These are phyloP conservation scores for Syrmaticus mikado DNA, from an alignment of 2,113 vertebrate genomes.

Conservation along the genomic window DNA sequence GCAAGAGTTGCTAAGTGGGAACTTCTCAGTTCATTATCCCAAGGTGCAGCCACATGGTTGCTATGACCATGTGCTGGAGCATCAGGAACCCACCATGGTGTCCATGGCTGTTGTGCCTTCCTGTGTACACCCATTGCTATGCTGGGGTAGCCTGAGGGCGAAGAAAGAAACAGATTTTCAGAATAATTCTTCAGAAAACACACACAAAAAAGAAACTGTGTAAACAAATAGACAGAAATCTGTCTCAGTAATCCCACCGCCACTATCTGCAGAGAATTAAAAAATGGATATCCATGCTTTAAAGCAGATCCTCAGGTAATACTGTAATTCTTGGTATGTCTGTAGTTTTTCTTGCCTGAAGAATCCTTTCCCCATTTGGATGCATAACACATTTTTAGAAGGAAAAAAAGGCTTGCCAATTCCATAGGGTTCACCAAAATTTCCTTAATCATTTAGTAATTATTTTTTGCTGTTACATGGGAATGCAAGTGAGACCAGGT, in stretches of 20 bases:
- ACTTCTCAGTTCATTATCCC: no score
- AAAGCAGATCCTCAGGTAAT: rapidly evolving
- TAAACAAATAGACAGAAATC: not conserved
- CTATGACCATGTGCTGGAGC: not conserved
- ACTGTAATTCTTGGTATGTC: rapidly evolving
- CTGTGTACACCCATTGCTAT: not conserved
- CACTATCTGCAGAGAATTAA: rapidly evolving
- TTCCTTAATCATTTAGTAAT: not conserved
- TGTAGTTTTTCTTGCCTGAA: not conserved
- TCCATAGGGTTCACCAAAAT: not conserved
- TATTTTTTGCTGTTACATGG: not conserved
- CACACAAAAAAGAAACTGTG: not conserved
- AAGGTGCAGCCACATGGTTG: no score
- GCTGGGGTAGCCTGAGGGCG: not conserved
- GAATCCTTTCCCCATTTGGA: not conserved
- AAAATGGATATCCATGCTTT: rapidly evolving
- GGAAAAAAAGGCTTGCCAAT: not conserved
- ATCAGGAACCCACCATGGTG: not conserved
- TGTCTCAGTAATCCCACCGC: not conserved
- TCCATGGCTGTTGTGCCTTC: not conserved
- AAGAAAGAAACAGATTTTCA: not conserved
- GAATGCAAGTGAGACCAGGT: not conserved
- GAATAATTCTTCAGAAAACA: not conserved
- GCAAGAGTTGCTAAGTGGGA: not conserved
- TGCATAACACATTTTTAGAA: not conserved